Evolutionary conservation across 2,888 invertebrate species (phyloP).

Genomic region (Stratiomys singularior): DNA sequence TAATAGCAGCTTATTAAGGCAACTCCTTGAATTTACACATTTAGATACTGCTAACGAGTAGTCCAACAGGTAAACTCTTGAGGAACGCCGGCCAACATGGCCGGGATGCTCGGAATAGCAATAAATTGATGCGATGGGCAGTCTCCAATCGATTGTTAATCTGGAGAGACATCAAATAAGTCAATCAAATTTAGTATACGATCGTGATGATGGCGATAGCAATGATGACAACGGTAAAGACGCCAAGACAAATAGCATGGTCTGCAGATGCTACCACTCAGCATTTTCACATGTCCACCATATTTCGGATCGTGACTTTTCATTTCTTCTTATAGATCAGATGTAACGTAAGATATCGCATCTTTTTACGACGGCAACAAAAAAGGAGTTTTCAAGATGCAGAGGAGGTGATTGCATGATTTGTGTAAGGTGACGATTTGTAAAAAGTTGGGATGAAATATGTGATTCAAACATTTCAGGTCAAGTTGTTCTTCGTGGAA

Average conservation of each 20-base stretch:
- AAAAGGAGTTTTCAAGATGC: neutral
- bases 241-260: neutral
- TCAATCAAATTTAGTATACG: slow-evolving; percentile 30
- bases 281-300: slow-evolving; percentile 14
- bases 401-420: neutral
- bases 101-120: neutral
- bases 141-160: neutral
- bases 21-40: neutral
- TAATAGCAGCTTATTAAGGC: slow-evolving; percentile 4
- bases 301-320: slow-evolving; percentile 33
- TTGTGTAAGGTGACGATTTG: neutral
- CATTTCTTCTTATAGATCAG: neutral
- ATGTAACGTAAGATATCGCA: neutral
- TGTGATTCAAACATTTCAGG: neutral
- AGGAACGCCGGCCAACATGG: neutral
- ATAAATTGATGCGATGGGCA: slow-evolving; percentile 10
- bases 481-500: too few species aligned
- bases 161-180: slow-evolving; percentile 3
- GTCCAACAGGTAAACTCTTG: neutral
- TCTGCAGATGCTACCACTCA: slow-evolving; percentile 26
- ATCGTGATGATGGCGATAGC: slow-evolving; percentile 12
- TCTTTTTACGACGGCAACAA: neutral
- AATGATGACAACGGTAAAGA: neutral
- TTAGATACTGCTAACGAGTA: neutral
- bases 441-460: neutral